These are phyloP conservation scores for Myotis daubentonii DNA, from an alignment of 2,797 vertebrate species.

Conservation along the genomic window DNA sequence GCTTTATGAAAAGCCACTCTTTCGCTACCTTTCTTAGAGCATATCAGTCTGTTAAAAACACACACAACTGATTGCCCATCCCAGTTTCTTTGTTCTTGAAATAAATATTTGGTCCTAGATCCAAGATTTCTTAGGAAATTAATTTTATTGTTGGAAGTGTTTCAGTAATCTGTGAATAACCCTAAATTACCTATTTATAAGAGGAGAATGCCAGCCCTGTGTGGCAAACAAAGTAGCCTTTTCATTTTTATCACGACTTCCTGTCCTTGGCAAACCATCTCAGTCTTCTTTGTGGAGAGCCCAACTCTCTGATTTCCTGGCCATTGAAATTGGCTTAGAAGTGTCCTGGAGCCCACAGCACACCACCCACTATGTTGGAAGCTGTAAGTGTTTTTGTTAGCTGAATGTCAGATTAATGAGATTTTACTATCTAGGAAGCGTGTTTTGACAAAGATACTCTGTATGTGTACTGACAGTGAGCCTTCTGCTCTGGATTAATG, in stretches of 20 bases:
- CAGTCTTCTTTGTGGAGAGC: not conserved
- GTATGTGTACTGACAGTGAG: not conserved
- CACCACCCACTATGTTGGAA: not conserved
- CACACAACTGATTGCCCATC: not conserved
- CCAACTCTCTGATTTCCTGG: not conserved
- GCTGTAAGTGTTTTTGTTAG: conserved; percentile 50
- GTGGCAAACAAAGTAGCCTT: not conserved
- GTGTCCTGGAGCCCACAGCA: not conserved
- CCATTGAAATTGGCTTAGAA: not conserved
- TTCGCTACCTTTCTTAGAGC: not conserved
- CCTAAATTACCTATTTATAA: not conserved
- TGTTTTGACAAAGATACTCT: conserved; percentile 39
- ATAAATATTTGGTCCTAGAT: not conserved
- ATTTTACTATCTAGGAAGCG: conserved; percentile 23
- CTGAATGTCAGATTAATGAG: conserved; percentile 53
- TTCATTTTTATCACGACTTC: not conserved
- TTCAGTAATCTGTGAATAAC: conserved; percentile 26
- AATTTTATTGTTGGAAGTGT: not conserved
- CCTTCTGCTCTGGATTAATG: conserved; percentile 1
- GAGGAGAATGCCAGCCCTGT: not conserved
- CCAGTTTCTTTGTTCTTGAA: not conserved
- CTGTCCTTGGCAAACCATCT: not conserved
- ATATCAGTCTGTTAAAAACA: not conserved
- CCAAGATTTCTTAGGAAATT: not conserved
- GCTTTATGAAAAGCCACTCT: not conserved